phyloP scores from a whole-genome alignment of 2,888 invertebrate genomes.

The Xanthorhoe spadicearia region DNA sequence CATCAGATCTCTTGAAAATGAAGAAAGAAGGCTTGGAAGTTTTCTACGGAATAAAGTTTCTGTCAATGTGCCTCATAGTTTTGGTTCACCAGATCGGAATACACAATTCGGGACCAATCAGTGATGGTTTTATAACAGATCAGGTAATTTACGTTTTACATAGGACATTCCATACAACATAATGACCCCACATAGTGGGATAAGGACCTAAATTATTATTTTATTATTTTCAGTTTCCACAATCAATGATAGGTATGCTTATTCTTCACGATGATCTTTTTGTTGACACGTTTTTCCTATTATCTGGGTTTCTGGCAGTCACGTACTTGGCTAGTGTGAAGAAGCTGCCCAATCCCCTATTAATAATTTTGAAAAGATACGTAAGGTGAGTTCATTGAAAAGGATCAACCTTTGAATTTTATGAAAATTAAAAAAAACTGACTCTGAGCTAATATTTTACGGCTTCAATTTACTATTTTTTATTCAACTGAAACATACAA shows the following conservation, averaged over 20 bases:
- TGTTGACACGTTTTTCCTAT: conserved; percentile 87
- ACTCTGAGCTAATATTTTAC: no score
- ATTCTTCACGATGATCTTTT: conserved; percentile 86
- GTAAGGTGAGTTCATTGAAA: conserved; percentile 74
- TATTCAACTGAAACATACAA: no score
- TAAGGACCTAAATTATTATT: not conserved
- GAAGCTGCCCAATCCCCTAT: conserved; percentile 69
- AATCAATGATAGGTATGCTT: conserved; percentile 62
- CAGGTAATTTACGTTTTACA: conserved; percentile 76
- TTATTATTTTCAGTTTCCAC: conserved; percentile 52
- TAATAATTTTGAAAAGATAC: conserved; percentile 84
- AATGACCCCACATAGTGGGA: no score
- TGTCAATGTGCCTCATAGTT: conserved; percentile 84
- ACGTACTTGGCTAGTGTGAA: conserved; percentile 70
- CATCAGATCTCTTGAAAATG: conserved; percentile 60
- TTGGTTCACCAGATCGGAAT: conserved; percentile 84
- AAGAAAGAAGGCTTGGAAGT: conserved; percentile 73
- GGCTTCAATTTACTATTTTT: no score
- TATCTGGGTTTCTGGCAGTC: conserved; percentile 85
- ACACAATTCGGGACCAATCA: conserved; percentile 80
- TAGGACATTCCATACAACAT: no score
- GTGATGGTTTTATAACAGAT: conserved; percentile 83
- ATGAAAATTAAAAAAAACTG: not conserved
- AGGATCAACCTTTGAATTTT: no score
- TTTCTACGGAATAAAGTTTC: conserved; percentile 84